Conservation (phyloP, 1,140 invertebrate species). For the Ylistrum balloti region DNA sequence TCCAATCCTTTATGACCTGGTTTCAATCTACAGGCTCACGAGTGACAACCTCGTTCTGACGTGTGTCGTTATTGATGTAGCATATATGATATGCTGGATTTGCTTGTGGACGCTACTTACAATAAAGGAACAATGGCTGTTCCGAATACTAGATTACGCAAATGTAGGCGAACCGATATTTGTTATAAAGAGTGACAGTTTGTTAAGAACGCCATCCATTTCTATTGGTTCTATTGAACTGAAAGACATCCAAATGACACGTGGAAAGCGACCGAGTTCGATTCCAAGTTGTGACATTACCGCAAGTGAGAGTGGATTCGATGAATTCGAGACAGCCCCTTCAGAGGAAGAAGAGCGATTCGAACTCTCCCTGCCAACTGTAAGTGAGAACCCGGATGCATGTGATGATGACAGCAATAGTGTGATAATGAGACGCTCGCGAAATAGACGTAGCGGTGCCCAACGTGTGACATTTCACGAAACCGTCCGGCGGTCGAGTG, state of each 20-base stretch:
- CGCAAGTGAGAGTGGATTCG: slow-evolving; percentile 60
- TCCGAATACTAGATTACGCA: slow-evolving; percentile 76
- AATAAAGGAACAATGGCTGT: slow-evolving; percentile 77
- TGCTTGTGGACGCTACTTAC: slow-evolving; percentile 76
- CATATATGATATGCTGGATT: slow-evolving; percentile 77
- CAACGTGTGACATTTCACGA: slow-evolving; percentile 77
- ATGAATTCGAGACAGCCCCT: slow-evolving; percentile 55
- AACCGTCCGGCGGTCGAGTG: slow-evolving; percentile 57
- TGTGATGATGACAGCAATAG: slow-evolving; percentile 54
- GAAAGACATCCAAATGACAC: slow-evolving; percentile 51
- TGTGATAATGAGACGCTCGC: slow-evolving; percentile 58
- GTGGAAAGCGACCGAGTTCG: slow-evolving; percentile 53
- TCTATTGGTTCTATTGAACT: slow-evolving; percentile 65
- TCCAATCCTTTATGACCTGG: slow-evolving; percentile 74
- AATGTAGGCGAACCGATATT: slow-evolving; percentile 70
- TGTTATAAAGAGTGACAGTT: slow-evolving; percentile 67
- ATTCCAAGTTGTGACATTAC: slow-evolving; percentile 58
- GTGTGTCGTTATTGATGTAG: slow-evolving; percentile 71
- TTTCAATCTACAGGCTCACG: slow-evolving; percentile 72
- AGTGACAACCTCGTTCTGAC: slow-evolving; percentile 69
- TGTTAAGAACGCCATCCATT: slow-evolving; percentile 64
- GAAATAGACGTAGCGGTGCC: slow-evolving; percentile 62
- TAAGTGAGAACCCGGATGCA: slow-evolving; percentile 53
- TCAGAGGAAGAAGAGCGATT: slow-evolving; percentile 60
- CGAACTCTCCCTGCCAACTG: slow-evolving; percentile 52